Percentiles rank a stretch among this genome's conserved stretches.
Conservation (phyloP, 2,888 invertebrate species). For the Idaea straminata region DNA sequence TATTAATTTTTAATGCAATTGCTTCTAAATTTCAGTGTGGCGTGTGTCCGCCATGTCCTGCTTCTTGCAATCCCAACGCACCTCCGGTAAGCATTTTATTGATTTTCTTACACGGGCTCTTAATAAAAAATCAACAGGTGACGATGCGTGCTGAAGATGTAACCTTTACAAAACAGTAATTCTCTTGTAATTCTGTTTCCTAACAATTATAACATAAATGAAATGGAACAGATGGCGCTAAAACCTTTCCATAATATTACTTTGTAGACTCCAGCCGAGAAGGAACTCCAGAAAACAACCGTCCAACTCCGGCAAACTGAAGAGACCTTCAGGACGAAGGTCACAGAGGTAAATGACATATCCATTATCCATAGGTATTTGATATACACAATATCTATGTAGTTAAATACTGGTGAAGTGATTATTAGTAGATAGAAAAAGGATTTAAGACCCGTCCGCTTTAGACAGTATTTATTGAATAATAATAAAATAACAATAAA, state of each 20-base stretch:
- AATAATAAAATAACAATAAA: too few relatives aligned
- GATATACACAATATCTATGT: slow-evolving; percentile 1
- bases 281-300: slow-evolving; percentile 79
- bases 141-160: too few relatives aligned
- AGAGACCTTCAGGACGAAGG: slow-evolving; percentile 84
- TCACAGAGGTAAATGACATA: slow-evolving; percentile 80
- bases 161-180: too few relatives aligned
- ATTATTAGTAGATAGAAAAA: not conserved
- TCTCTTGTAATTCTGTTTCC: too few relatives aligned
- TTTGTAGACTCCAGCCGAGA: slow-evolving; percentile 71
- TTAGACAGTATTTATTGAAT: too few relatives aligned
- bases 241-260: too few relatives aligned
- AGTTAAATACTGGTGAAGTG: not conserved
- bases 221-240: too few relatives aligned
- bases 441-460: too few relatives aligned
- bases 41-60: slow-evolving; percentile 68
- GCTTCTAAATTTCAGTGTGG: slow-evolving; percentile 53
- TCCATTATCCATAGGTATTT: not conserved
- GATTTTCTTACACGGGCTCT: not conserved
- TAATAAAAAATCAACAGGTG: too few relatives aligned
- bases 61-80: slow-evolving; percentile 65
- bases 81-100: slow-evolving; percentile 53
- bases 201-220: too few relatives aligned
- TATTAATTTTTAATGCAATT: too few relatives aligned
- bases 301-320: slow-evolving; percentile 83